Conservation (phyloP, 92 coral and sea anemone genomes). For the Palythoa heliodiscus region DNA sequence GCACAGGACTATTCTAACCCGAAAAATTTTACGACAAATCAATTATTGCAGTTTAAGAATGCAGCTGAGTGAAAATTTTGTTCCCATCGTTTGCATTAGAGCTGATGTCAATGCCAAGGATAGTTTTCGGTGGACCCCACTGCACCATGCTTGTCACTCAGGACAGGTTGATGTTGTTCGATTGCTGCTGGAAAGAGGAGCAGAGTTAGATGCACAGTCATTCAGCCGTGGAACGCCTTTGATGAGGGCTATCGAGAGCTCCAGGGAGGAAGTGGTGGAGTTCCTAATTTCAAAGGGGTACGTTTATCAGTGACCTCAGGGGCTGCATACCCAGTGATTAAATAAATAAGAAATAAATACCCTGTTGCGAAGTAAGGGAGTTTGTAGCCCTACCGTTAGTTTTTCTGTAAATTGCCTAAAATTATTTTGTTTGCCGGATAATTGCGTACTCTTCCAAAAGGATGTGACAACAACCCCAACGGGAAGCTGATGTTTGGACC, state of each 20-base stretch:
- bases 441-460: too few species aligned
- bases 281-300: conserved; percentile 92
- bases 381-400: too few species aligned
- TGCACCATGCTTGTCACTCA: conserved; percentile 96
- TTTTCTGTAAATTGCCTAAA: too few species aligned
- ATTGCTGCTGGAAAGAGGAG: conserved; percentile 82
- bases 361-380: too few species aligned
- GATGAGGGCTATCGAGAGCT: conserved; percentile 98
- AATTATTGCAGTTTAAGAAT: neutral
- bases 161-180: conserved; percentile 90
- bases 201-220: conserved; percentile 91
- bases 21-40: too few species aligned
- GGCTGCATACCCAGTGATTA: too few species aligned
- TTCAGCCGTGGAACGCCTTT: conserved; percentile 96
- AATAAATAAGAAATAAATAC: too few species aligned
- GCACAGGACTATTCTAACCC: too few species aligned
- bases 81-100: conserved; percentile 44
- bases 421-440: too few species aligned
- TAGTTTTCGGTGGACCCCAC: conserved; percentile 90
- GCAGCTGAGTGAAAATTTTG: neutral
- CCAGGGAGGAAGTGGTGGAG: conserved; percentile 84
- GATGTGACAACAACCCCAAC: too few species aligned
- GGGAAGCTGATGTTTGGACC: too few species aligned
- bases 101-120: conserved; percentile 91
- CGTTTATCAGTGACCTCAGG: conserved; percentile 13